Evolutionary conservation across 2,888 invertebrate genomes (phyloP).

Genomic region (Dynastes maya): DNA sequence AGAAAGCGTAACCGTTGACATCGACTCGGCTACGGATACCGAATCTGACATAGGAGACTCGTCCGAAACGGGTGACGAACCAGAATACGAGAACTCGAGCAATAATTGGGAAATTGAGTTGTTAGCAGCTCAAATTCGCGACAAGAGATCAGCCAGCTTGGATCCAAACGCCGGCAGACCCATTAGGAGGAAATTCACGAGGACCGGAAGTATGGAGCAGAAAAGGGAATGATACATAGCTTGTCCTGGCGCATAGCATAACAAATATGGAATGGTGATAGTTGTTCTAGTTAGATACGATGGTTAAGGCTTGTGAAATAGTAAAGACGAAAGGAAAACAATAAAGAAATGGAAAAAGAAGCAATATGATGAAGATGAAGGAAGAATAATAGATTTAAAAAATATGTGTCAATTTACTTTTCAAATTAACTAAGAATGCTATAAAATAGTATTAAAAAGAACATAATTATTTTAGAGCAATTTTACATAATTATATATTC

Average conservation of each 20-base stretch:
- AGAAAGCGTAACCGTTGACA: constrained; percentile 57
- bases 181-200: constrained; percentile 63
- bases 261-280: not conserved
- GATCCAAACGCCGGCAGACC: constrained; percentile 63
- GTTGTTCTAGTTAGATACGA: constrained; percentile 9
- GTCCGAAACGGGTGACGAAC: constrained; percentile 65
- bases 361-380: not conserved
- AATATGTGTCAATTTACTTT: too few relatives aligned
- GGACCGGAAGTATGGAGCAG: constrained; percentile 65
- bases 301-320: constrained; percentile 25
- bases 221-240: constrained; percentile 62
- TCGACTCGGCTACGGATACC: constrained; percentile 67
- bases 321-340: not conserved
- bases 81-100: constrained; percentile 66
- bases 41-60: constrained; percentile 65
- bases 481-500: too few relatives aligned
- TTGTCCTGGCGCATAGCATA: constrained; percentile 54
- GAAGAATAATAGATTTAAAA: not conserved
- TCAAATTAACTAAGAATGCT: too few relatives aligned
- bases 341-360: not conserved
- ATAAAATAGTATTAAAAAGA: too few relatives aligned
- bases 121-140: constrained; percentile 67
- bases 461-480: too few relatives aligned
- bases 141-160: constrained; percentile 67
- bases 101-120: constrained; percentile 69